phyloP scores from a whole-genome alignment of 2,113 vertebrate species.

The Malurus melanocephalus region DNA sequence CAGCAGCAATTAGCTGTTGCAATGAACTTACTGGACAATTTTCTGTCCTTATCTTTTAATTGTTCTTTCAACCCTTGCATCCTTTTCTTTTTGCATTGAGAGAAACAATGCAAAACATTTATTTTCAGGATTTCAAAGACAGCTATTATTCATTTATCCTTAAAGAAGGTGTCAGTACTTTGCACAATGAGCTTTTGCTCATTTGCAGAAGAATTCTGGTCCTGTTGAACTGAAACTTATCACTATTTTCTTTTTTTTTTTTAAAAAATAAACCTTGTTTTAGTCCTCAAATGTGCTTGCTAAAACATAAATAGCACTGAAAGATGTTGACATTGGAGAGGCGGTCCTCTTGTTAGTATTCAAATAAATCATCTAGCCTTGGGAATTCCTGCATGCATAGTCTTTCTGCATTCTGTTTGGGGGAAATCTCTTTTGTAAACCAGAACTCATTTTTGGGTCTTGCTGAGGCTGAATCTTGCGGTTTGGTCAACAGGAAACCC shows the following conservation, averaged over 20 bases:
- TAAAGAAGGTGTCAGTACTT: neutral
- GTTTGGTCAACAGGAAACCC: neutral
- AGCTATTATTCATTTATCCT: neutral
- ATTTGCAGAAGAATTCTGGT: neutral
- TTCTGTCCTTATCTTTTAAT: constrained; percentile 36
- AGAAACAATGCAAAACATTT: constrained; percentile 36
- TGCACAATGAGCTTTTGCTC: neutral
- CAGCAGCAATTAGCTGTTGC: neutral
- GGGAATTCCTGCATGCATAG: neutral
- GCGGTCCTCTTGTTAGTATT: neutral
- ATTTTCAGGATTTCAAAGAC: constrained; percentile 15
- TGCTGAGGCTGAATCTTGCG: neutral
- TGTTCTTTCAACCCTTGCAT: constrained; percentile 13
- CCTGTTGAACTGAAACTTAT: neutral
- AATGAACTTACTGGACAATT: neutral
- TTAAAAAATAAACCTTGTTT: neutral
- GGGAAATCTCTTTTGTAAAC: neutral
- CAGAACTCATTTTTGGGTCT: neutral
- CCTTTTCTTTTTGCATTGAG: neutral
- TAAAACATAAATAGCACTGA: neutral
- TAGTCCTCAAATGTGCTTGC: neutral
- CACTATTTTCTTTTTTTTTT: neutral
- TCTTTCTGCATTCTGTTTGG: neutral
- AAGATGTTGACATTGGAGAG: neutral
- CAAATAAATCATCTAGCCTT: neutral